phyloP scores from a whole-genome alignment of 2,888 invertebrate species.

The Ligdia adustata region DNA sequence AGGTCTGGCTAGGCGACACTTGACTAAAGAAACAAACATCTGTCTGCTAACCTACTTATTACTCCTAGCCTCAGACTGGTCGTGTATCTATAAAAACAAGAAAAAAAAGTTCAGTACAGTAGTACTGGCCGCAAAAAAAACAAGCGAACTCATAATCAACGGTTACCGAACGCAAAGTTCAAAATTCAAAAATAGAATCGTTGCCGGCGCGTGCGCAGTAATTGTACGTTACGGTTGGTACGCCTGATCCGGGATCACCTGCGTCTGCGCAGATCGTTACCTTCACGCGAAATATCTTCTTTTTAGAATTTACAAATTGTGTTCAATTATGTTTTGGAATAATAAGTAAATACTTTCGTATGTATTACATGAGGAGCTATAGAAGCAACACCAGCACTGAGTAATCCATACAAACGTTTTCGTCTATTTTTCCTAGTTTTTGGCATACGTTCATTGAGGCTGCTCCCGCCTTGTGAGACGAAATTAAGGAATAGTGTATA shows the following conservation, averaged over 20 bases:
- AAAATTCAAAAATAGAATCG: constrained; percentile 62
- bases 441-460: too few relatives aligned
- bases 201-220: constrained; percentile 56
- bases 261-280: constrained; percentile 45
- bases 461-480: too few relatives aligned
- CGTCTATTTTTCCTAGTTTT: too few relatives aligned
- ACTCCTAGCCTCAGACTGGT: constrained; percentile 15
- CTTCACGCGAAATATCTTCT: constrained; percentile 54
- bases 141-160: constrained; percentile 40
- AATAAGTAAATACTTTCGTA: too few relatives aligned
- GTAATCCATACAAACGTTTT: too few relatives aligned
- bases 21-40: constrained; percentile 9
- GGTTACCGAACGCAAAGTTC: constrained; percentile 47
- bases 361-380: too few relatives aligned
- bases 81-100: constrained; percentile 9
- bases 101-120: constrained; percentile 15
- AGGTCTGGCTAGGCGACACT: too few relatives aligned
- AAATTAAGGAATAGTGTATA: too few relatives aligned
- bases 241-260: constrained; percentile 52
- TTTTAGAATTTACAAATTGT: too few relatives aligned
- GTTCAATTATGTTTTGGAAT: too few relatives aligned
- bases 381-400: too few relatives aligned
- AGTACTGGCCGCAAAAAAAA: constrained; percentile 29
- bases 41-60: constrained; percentile 26
- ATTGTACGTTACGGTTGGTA: constrained; percentile 39